Percentiles rank a stretch among this genome's conserved stretches.
Evolutionary conservation across 2,888 invertebrate genomes (phyloP).

Genomic region (Cenopis cana): DNA sequence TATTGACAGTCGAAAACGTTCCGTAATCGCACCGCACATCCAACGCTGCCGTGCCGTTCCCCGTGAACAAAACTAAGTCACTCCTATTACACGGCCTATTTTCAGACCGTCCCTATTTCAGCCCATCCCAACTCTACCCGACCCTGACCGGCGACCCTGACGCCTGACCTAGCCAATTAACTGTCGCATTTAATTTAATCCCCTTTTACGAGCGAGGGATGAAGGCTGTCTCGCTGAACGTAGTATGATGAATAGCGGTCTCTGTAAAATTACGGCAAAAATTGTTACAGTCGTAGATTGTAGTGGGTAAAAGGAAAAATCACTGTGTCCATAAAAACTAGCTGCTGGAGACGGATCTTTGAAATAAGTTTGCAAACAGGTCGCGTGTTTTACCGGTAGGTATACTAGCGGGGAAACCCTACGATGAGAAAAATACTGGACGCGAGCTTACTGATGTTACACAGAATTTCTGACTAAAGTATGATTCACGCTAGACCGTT

Average conservation of each 20-base stretch:
- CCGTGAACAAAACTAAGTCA: constrained; percentile 8
- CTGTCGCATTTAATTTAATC: constrained; percentile 23
- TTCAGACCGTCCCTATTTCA: constrained; percentile 20
- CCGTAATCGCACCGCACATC: neutral
- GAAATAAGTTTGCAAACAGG: too few relatives aligned
- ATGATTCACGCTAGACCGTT: too few relatives aligned
- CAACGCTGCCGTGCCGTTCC: neutral
- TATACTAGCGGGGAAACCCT: too few relatives aligned
- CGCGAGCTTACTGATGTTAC: too few relatives aligned
- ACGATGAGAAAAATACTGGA: too few relatives aligned
- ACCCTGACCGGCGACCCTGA: constrained; percentile 31
- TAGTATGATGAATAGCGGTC: constrained; percentile 5
- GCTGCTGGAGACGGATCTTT: too few relatives aligned
- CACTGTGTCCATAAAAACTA: neutral
- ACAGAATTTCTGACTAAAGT: too few relatives aligned
- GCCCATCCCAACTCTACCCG: constrained; percentile 25
- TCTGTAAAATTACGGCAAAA: neutral
- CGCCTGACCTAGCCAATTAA: constrained; percentile 18
- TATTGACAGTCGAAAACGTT: neutral
- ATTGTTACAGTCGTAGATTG: neutral
- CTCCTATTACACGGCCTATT: constrained; percentile 23
- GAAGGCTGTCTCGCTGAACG: constrained; percentile 28
- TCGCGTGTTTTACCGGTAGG: too few relatives aligned
- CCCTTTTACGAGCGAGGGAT: constrained; percentile 30
- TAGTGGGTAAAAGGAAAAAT: neutral